Evolutionary conservation across 2,888 invertebrate genomes (phyloP), one percentile per base, ranked within the genome.

Genomic region (Drepana falcataria): DNA sequence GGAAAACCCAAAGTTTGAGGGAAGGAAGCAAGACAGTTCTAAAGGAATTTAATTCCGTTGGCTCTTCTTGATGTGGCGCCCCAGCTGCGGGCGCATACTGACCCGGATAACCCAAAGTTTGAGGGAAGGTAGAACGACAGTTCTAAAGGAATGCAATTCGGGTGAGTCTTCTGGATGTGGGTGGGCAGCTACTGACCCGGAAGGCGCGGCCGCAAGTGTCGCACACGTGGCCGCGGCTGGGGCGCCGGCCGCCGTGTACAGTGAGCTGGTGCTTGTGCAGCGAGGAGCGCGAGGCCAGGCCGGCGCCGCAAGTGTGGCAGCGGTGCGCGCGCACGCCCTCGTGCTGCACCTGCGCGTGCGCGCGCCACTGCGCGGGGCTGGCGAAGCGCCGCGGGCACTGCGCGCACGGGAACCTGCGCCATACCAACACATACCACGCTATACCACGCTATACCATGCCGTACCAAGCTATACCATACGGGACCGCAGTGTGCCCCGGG

Each of bases 201-300:
- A 89, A 90, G 2, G 81, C 81, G 60, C 81, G 80, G 34, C 88
- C 88, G 73, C 88, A 87, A 0, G 83, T 76, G 65, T 87, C 78
- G 61, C 89, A 89, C 6, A 87, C 83, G 68, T 86, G 85, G 37
- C 1, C 75, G 66, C 57, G 77, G 74, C 51, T n/a, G 37, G 83
- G 71, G 9, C 76, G 61, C 3, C 53, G 52, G 0, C 77, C 79
- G 3, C 58, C 60, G 75, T 89, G 88, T 60, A 83, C 81, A 48
- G 63, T 58, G 52, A 64, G 67, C 56, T 66, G 55, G 77, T 90
- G 90, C 65, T 86, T 87, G 59, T 59, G 53, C 6, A 87, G 79
- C 6, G 82, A 78, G 35, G 71, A 61, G 55, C 75, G 68, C 3
- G 81, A 56, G 0, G 91, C 86, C 2, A 89, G 81, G 62, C 78